Percentiles rank a stretch among this genome's conserved stretches.
Evolutionary conservation across 2,888 invertebrate genomes (phyloP).

Genomic region (Lamellibrachia satsuma): DNA sequence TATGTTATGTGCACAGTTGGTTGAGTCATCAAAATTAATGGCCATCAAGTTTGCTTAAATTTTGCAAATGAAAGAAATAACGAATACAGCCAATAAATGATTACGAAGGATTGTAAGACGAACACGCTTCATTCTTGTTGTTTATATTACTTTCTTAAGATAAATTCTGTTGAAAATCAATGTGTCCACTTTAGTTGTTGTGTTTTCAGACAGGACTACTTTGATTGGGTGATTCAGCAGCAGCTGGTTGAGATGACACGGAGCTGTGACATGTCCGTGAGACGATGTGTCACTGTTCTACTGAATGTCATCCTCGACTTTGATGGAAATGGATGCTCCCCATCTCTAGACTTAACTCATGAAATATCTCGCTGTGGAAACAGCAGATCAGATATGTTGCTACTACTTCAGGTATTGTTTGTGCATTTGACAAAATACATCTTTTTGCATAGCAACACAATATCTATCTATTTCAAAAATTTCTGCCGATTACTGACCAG

Average conservation of each 20-base stretch:
- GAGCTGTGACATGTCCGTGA: not conserved
- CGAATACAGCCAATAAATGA: too few relatives aligned
- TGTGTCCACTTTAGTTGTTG: not conserved
- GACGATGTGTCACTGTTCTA: not conserved
- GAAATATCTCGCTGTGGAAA: not conserved
- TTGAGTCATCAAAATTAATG: too few relatives aligned
- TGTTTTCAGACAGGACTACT: constrained; percentile 9
- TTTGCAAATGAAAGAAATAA: too few relatives aligned
- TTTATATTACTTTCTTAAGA: too few relatives aligned
- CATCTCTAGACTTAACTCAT: not conserved
- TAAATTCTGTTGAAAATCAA: not conserved
- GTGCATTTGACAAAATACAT: not conserved
- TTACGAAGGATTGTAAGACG: too few relatives aligned
- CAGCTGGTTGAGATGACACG: not conserved
- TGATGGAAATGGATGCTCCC: not conserved
- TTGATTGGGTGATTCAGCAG: constrained; percentile 1
- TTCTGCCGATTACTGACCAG: too few relatives aligned
- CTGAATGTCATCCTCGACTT: not conserved
- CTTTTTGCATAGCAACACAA: not conserved
- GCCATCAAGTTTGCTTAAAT: too few relatives aligned
- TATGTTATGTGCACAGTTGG: too few relatives aligned
- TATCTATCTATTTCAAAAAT: too few relatives aligned
- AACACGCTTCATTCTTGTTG: too few relatives aligned
- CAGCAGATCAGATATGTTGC: not conserved
- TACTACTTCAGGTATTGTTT: not conserved